These are phyloP conservation scores for Scleropages formosus DNA, from an alignment of 2,797 vertebrate genomes.

Conservation along the genomic window DNA sequence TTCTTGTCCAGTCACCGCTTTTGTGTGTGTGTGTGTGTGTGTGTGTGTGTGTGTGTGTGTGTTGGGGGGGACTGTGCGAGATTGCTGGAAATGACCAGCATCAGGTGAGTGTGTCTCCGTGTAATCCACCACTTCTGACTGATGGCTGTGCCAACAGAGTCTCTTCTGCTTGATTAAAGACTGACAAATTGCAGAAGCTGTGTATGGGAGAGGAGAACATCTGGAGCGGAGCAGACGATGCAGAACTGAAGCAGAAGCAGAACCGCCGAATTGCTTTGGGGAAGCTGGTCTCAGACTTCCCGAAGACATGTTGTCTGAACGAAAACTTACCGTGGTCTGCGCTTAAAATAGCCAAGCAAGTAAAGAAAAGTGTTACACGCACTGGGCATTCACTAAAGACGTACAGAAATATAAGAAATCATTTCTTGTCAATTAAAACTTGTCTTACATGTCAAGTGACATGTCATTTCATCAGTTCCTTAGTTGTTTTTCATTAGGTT, in stretches of 20 bases:
- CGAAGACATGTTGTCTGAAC: slow-evolving; percentile 9
- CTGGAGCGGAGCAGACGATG: slow-evolving; percentile 12
- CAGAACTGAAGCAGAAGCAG: no score
- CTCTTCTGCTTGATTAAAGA: slow-evolving; percentile 39
- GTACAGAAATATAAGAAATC: no score
- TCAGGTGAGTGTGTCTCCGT: neutral
- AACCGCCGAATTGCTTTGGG: no score
- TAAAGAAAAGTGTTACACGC: no score
- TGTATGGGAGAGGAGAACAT: slow-evolving; percentile 23
- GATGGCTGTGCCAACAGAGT: slow-evolving; percentile 27
- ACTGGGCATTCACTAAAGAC: no score
- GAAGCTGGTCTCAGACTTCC: neutral
- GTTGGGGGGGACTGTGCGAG: neutral
- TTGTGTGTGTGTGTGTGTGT: slow-evolving; percentile 16
- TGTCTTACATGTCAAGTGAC: no score
- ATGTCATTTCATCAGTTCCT: no score
- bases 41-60: neutral
- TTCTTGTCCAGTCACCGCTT: neutral
- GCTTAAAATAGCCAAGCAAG: neutral
- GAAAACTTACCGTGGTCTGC: neutral
- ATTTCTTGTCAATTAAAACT: no score
- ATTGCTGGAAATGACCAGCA: neutral
- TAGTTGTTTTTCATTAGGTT: no score
- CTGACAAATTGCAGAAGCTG: slow-evolving; percentile 34
- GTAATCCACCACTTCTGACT: slow-evolving; percentile 9